A percentile compares a stretch with the other conserved stretches of the same genome.
Evolutionary conservation across 2,888 invertebrate genomes (phyloP).

Genomic region (Drosophila nr. medialis): DNA sequence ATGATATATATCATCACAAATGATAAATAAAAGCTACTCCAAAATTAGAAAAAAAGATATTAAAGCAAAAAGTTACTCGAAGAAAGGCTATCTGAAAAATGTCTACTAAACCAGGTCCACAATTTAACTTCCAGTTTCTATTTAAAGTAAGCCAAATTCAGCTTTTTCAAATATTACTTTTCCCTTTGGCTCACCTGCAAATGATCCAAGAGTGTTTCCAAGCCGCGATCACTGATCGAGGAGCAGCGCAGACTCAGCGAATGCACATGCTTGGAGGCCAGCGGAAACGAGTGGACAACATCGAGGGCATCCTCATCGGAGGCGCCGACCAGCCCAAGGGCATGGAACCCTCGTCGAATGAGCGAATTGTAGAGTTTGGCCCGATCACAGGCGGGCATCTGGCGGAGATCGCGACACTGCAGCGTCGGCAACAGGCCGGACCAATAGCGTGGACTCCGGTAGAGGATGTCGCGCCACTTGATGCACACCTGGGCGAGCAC

Average conservation of each 20-base stretch:
- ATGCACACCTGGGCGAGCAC: constrained; percentile 93
- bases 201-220: constrained; percentile 95
- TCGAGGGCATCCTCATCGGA: constrained; percentile 95
- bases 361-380: constrained; percentile 91
- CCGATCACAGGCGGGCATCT: constrained; percentile 86
- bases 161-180: not conserved
- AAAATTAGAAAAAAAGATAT: too few species aligned
- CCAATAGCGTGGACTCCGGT: constrained; percentile 95
- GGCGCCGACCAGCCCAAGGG: constrained; percentile 93
- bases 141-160: not conserved
- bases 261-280: constrained; percentile 93
- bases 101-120: not conserved
- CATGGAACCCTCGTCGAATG: constrained; percentile 93
- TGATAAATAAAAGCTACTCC: too few species aligned
- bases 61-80: too few species aligned
- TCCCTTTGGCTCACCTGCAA: constrained; percentile 88
- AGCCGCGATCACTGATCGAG: constrained; percentile 94
- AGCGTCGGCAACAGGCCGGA: constrained; percentile 93
- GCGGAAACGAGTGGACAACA: constrained; percentile 93
- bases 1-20: not conserved
- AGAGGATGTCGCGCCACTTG: constrained; percentile 95
- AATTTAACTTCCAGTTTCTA: not conserved
- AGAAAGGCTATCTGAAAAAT: not conserved
- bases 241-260: constrained; percentile 94
- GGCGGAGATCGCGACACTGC: constrained; percentile 92